Percentiles rank a stretch among this genome's conserved stretches.
Evolutionary conservation across 1,140 invertebrate species (phyloP).

Genomic region (Tigriopus japonicus): DNA sequence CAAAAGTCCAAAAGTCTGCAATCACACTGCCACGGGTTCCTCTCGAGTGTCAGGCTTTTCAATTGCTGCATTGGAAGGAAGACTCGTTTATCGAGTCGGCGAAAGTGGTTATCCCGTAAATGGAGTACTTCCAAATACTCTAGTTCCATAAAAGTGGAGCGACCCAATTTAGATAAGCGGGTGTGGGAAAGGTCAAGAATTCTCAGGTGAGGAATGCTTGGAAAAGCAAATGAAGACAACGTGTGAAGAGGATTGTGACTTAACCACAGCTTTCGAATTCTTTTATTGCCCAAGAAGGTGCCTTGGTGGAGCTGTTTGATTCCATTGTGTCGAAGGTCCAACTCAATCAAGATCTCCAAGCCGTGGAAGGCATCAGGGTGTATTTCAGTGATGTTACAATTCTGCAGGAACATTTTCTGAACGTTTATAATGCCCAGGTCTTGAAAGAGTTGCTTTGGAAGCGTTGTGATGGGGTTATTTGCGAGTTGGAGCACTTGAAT

Average conservation of each 20-base stretch:
- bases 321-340: constrained; percentile 54
- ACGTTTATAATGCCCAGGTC: constrained; percentile 55
- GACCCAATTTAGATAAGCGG: constrained; percentile 30
- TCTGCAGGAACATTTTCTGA: constrained; percentile 54
- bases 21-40: constrained; percentile 70
- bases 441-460: constrained; percentile 55
- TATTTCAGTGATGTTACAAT: constrained; percentile 47
- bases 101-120: constrained; percentile 44
- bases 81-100: constrained; percentile 39
- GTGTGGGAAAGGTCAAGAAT: constrained; percentile 54
- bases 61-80: constrained; percentile 44
- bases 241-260: constrained; percentile 45
- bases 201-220: constrained; percentile 42
- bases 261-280: constrained; percentile 42
- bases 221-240: constrained; percentile 42
- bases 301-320: constrained; percentile 41
- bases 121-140: constrained; percentile 42
- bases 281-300: constrained; percentile 49
- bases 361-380: constrained; percentile 61
- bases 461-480: constrained; percentile 48
- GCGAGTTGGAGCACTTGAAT: constrained; percentile 66
- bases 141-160: constrained; percentile 38
- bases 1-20: constrained; percentile 57
- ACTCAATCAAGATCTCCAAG: constrained; percentile 63
- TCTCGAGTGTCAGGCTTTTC: constrained; percentile 55